Percentiles rank a stretch among this genome's conserved stretches.
Evolutionary conservation across 2,113 vertebrate species (phyloP).

Genomic region (Cavia porcellus): DNA sequence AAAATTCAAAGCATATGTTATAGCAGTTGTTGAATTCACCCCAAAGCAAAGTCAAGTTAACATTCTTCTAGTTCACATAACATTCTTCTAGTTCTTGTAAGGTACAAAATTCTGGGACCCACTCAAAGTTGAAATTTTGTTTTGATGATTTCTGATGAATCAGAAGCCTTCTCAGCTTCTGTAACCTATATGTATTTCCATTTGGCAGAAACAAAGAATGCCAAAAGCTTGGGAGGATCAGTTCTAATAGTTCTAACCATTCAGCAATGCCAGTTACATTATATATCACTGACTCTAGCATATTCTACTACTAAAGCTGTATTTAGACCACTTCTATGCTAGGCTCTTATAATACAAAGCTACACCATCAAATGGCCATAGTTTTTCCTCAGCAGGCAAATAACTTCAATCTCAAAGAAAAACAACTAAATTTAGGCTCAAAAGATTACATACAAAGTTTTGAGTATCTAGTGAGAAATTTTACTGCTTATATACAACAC

Average conservation of each 20-base stretch:
- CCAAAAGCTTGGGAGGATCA: neutral
- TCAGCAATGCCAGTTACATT: neutral
- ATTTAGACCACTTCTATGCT: neutral
- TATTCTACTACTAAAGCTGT: neutral
- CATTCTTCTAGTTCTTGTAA: neutral
- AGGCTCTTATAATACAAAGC: neutral
- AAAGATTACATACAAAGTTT: conserved; percentile 11
- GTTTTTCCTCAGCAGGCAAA: conserved; percentile 15
- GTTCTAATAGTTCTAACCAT: no score
- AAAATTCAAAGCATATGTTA: neutral
- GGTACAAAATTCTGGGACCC: neutral
- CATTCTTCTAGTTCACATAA: neutral
- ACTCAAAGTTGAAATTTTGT: neutral
- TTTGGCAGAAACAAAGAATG: neutral
- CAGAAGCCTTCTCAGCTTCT: neutral
- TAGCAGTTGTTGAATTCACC: neutral
- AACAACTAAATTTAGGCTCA: conserved; percentile 37
- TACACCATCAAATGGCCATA: neutral
- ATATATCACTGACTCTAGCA: neutral
- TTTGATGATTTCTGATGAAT: neutral
- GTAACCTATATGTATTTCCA: neutral
- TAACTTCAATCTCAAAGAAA: conserved; percentile 50
- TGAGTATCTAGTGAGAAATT: conserved; percentile 20
- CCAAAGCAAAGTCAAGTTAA: neutral
- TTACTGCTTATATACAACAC: neutral